Conservation (phyloP, 2,888 invertebrate species). For the Chrysotoxum bicinctum region DNA sequence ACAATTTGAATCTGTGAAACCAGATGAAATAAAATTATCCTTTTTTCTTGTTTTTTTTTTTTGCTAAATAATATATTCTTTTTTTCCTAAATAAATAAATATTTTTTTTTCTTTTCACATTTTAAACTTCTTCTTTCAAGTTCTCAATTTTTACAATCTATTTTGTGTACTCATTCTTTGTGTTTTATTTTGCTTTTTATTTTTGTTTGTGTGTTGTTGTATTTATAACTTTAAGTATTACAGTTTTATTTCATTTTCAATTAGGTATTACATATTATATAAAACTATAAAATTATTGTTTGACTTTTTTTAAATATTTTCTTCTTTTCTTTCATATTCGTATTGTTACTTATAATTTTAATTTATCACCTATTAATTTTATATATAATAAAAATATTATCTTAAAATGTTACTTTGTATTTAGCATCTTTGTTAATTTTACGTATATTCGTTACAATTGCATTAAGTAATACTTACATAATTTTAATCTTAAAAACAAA, state of each 20-base stretch:
- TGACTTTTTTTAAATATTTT: conserved; percentile 33
- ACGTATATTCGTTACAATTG: conserved; percentile 73
- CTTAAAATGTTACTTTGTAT: conserved; percentile 55
- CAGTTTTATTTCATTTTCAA: conserved; percentile 40
- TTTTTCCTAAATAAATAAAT: conserved; percentile 63
- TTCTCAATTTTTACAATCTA: conserved; percentile 64
- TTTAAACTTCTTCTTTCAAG: conserved; percentile 12
- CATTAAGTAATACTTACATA: conserved; percentile 47
- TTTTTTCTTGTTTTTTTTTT: conserved; percentile 30
- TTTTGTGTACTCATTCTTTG: conserved; percentile 68
- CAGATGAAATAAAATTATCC: conserved; percentile 71
- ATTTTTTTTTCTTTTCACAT: conserved; percentile 12
- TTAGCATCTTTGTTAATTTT: conserved; percentile 64
- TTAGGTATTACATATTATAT: conserved; percentile 52
- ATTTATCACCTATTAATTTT: conserved; percentile 67
- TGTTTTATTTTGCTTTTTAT: conserved; percentile 22
- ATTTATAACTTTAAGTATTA: conserved; percentile 30
- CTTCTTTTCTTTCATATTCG: conserved; percentile 17
- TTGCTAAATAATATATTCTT: conserved; percentile 38
- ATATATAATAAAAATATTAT: conserved; percentile 59
- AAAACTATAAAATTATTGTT: conserved; percentile 72
- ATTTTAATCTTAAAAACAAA: conserved; percentile 24
- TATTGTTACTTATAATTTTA: conserved; percentile 27
- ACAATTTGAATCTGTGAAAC: conserved; percentile 72
- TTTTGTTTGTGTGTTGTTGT: conserved; percentile 41